These are phyloP conservation scores for Heliconius congener DNA, from an alignment of 1,140 invertebrate species.

Conservation along the genomic window DNA sequence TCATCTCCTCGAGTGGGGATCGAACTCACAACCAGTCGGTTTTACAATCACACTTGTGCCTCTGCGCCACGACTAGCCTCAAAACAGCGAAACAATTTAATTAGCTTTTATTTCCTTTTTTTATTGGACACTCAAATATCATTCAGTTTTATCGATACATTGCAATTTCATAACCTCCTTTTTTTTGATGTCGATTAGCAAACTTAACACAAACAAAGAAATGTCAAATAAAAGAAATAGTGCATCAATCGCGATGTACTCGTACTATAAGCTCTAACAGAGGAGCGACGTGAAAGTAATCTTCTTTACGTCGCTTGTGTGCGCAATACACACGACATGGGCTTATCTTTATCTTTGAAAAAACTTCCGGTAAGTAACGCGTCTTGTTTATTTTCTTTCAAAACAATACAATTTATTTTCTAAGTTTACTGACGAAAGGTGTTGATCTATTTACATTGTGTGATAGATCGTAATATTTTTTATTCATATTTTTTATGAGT, in stretches of 20 bases:
- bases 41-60: too few species aligned
- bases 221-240: background rate
- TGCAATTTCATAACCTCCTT: too few species aligned
- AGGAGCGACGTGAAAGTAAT: background rate
- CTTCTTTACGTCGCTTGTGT: background rate
- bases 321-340: background rate
- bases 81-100: too few species aligned
- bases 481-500: too few species aligned
- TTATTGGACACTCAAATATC: too few species aligned
- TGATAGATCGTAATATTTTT: too few species aligned
- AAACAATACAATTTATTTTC: background rate
- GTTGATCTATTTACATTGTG: background rate
- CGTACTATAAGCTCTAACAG: background rate
- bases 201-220: background rate
- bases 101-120: too few species aligned
- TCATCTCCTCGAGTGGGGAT: too few species aligned
- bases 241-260: background rate
- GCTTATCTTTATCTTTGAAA: conserved; percentile 1
- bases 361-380: background rate
- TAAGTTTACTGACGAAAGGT: background rate
- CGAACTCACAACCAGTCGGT: too few species aligned
- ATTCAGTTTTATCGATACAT: too few species aligned
- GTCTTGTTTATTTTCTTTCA: background rate
- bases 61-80: too few species aligned
- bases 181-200: background rate